Conservation (phyloP, 2,888 invertebrate species). For the Andricus quercusramuli region DNA sequence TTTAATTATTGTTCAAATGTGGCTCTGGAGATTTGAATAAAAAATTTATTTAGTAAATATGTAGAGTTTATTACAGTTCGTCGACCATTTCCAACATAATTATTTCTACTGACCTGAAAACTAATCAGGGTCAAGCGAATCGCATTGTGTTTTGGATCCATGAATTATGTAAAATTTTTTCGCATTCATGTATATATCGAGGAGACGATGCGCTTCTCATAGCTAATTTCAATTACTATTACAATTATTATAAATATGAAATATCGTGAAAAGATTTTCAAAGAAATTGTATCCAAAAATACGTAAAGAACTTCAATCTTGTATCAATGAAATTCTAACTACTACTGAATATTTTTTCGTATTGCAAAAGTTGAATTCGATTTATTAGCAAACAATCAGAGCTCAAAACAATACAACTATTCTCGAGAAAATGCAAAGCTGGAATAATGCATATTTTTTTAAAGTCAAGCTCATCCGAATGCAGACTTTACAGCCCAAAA, state of each 20-base stretch:
- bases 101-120: slow-evolving; percentile 10
- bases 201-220: not conserved
- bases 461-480: too few relatives aligned
- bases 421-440: too few relatives aligned
- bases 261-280: not conserved
- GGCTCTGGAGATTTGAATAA: not conserved
- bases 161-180: slow-evolving; percentile 10
- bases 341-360: too few relatives aligned
- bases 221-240: not conserved
- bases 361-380: too few relatives aligned
- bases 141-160: not conserved
- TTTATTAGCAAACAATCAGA: too few relatives aligned
- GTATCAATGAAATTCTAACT: too few relatives aligned
- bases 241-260: not conserved
- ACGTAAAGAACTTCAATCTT: too few relatives aligned
- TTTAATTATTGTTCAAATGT: too few relatives aligned
- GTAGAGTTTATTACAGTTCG: slow-evolving; percentile 15
- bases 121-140: slow-evolving; percentile 11
- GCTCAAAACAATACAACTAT: too few relatives aligned
- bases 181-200: not conserved
- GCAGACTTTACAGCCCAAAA: too few relatives aligned
- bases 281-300: not conserved
- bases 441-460: too few relatives aligned
- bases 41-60: not conserved
- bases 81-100: slow-evolving; percentile 6